Conservation (phyloP, 2,113 vertebrate genomes). For the Himantopus leucocephalus region DNA sequence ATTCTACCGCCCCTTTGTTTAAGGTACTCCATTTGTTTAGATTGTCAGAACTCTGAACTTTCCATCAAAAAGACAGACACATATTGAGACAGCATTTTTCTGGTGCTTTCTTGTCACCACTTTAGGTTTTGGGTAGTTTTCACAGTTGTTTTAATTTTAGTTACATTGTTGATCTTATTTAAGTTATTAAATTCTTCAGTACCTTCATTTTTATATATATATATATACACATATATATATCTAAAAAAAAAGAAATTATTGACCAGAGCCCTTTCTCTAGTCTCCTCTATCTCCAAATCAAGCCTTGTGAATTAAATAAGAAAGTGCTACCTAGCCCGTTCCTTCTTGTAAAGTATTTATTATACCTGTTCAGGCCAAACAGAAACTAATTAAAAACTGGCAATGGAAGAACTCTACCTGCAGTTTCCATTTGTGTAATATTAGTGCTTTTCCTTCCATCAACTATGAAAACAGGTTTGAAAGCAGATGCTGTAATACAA, state of each 20-base stretch:
- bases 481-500: background rate
- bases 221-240: no score
- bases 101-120: background rate
- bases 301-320: background rate
- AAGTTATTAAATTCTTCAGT: background rate
- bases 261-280: background rate
- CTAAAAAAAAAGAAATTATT: background rate
- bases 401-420: background rate
- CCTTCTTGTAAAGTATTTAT: background rate
- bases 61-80: background rate
- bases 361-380: background rate
- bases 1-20: background rate
- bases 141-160: background rate
- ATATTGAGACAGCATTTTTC: background rate
- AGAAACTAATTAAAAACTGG: background rate
- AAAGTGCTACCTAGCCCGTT: background rate
- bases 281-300: background rate
- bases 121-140: background rate
- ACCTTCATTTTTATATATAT: background rate
- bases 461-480: background rate
- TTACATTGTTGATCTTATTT: background rate
- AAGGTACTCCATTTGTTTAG: background rate
- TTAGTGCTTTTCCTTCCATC: background rate
- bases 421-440: background rate
- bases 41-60: background rate